These are phyloP conservation scores for Ranitomeya variabilis DNA, from an alignment of 2,113 vertebrate genomes.

Conservation along the genomic window DNA sequence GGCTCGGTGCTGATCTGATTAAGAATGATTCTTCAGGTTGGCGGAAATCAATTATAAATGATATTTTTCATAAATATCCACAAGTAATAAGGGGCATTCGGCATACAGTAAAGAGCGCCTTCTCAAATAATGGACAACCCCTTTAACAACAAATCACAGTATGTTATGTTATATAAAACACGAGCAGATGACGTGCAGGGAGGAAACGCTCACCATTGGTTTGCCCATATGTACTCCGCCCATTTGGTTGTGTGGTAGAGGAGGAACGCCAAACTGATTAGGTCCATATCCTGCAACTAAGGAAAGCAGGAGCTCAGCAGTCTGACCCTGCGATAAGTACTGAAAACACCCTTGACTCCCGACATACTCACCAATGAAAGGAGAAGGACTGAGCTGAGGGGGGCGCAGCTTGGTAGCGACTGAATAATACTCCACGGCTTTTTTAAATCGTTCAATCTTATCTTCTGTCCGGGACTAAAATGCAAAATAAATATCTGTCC, in stretches of 20 bases:
- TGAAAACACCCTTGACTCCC: not conserved
- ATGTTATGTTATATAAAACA: not conserved
- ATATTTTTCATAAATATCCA: too few relatives aligned
- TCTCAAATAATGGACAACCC: not conserved
- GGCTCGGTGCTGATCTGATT: too few relatives aligned
- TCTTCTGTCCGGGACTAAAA: slow-evolving; percentile 88
- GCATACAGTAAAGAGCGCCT: not conserved
- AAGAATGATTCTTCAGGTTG: too few relatives aligned
- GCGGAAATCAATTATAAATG: too few relatives aligned
- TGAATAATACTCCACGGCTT: slow-evolving; percentile 91
- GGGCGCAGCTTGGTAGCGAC: slow-evolving; percentile 84
- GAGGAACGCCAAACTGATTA: slow-evolving; percentile 80
- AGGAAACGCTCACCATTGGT: slow-evolving; percentile 74
- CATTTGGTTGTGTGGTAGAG: slow-evolving; percentile 74
- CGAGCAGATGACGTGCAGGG: not conserved
- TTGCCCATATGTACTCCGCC: slow-evolving; percentile 80
- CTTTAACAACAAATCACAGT: not conserved
- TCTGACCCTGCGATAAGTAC: not conserved
- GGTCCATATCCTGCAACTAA: slow-evolving; percentile 81
- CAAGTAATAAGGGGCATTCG: too few relatives aligned
- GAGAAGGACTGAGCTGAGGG: slow-evolving; percentile 75
- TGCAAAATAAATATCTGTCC: not conserved
- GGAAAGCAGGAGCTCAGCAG: not conserved
- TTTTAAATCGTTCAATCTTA: slow-evolving; percentile 90
- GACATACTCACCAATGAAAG: slow-evolving; percentile 83